Base-by-base conservation (phyloP, 30 jellyfish, hydroid and myxozoan species). In the Chrysaora quinquecirrha region DNA sequence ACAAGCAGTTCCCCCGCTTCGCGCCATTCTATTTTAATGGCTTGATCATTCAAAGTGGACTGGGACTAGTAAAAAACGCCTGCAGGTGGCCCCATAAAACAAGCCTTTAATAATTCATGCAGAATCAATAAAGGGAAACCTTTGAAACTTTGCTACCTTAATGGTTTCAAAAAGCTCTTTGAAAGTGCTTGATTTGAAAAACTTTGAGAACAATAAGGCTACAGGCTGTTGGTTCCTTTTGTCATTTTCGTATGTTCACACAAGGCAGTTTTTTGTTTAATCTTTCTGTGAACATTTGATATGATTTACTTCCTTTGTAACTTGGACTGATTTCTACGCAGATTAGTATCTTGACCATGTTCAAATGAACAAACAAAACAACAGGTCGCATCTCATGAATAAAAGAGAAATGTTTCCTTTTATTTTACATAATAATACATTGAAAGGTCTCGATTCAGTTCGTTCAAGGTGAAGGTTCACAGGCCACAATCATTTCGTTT, bases 361-460 rank as follows among this genome's bases (percentile, higher is more conserved):
- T 60, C 92, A 82, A 82, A 82, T 82, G 92, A 52, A 82, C 92
- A 82, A 82, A 82, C 92, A 82, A 69, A 50, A 82, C 92, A 82
- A 82, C 92, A 82, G 92, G 92, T 82, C 64, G 73, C 62, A 63
- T 69, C 73, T 60, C 79, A 11, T 16, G 38, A 27, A 68, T 75
- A 70, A 82, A 35, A 70, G 92, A 24, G 78, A 69, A 80, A 82
- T 82, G 92, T 82, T 82, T 82, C 92, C 92, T 82, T 80, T 80
- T 80, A 82, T 82, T 47, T 68, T 34, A 82, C 82, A 74, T 82
- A 68, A 65, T 63, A 82, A 68, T 69, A 58, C 92, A 64, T 46
- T 47, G 85, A 48, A 23, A 43, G 33, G 70, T 82, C 80, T 12
- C 78, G 64, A 70, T 6, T 38, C 70, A 16, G 18, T 12, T 19